A percentile compares a stretch with the other conserved stretches of the same genome.
Conservation (phyloP, 1,140 invertebrate genomes). For the Maniola jurtina region DNA sequence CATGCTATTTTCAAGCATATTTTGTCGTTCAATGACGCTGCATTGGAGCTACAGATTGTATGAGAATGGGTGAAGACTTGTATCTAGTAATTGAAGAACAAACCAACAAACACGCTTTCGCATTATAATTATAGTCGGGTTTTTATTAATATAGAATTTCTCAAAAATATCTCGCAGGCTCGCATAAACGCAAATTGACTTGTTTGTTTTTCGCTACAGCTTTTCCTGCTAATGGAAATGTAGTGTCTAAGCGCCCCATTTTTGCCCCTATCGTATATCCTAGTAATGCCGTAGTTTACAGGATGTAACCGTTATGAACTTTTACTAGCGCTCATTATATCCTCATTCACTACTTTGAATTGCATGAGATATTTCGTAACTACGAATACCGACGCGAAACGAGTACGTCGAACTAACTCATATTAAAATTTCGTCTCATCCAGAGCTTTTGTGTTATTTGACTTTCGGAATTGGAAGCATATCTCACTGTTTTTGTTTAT, state of each 20-base stretch:
- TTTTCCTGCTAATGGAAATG: background rate
- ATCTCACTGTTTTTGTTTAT: background rate
- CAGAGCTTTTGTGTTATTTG: conserved; percentile 1
- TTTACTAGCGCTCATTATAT: background rate
- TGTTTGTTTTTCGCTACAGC: conserved; percentile 2
- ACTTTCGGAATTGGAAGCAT: background rate
- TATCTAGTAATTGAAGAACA: no score
- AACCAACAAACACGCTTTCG: no score
- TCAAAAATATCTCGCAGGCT: background rate
- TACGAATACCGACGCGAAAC: background rate
- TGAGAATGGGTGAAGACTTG: no score
- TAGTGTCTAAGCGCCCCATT: background rate
- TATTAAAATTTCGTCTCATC: conserved; percentile 10
- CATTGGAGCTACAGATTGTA: no score
- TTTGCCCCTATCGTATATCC: background rate
- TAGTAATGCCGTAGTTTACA: background rate
- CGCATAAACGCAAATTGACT: background rate
- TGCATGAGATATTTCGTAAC: background rate
- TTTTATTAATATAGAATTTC: no score
- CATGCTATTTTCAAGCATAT: no score
- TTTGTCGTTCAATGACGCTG: no score
- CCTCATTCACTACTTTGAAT: background rate
- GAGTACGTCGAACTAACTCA: background rate
- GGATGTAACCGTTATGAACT: background rate
- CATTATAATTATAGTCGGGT: no score